Evolutionary conservation across 2,797 vertebrate species (phyloP), one percentile per base, ranked within the genome.

Genomic region (Siniperca obscura): DNA sequence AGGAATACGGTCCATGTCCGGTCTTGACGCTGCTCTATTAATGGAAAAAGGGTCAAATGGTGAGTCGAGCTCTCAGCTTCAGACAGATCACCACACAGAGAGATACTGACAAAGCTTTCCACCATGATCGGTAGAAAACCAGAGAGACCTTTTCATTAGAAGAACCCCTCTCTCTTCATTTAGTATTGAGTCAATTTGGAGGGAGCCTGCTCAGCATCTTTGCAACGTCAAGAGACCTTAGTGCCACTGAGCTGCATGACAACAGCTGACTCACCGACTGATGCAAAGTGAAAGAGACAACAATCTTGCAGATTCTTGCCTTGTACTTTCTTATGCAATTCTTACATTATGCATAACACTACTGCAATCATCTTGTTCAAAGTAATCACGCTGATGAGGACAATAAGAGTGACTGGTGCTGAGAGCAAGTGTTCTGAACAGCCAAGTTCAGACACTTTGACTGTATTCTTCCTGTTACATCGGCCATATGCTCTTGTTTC

Each of bases 241-340:
- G 67, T 17, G 56, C 74, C 81, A 60, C 60, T 3, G 74, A 85
- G 66, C 40, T 34, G 50, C 70, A 64, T 25, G 8, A 60, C 83
- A 85, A 61, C 77, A 83, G 90, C 93, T 88, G 91, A 93, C 71
- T 93, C 91, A 7, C 56, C 19, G 7, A 57, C 84, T 86, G 82
- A 48, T 80, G 74, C 81, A 67, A 64, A 86, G 76, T 17, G 53
- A 88, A 81, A 62, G 13, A 79, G 76, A 81, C 60, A 34, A 74
- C 76, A 19, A 48, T 68, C 74, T 30, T 50, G 52, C 68, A 72
- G 76, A 72, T 77, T 40, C 67, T 38, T 42, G 57, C 56, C 75
- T 70, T 42, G 27, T 25, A 27, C 46, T 69, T 80, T 44, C 75
- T 59, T 55, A 5, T 65, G 62, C 11, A 4, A 52, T 72, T 87